Evolutionary conservation across 1,140 invertebrate genomes (phyloP).

Genomic region (Lineus longissimus): DNA sequence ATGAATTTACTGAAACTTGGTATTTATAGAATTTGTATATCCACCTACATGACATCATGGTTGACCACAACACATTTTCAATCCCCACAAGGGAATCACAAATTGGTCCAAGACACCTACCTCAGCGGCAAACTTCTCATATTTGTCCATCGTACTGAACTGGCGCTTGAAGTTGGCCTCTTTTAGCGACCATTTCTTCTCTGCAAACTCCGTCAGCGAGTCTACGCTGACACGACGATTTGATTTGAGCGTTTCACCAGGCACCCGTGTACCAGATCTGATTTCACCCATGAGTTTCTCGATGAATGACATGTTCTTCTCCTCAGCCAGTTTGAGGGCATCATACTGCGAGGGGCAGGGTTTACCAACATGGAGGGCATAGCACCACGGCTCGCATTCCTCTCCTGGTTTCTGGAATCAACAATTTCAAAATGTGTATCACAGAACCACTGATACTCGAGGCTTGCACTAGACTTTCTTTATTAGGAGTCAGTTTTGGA

Average conservation of each 20-base stretch:
- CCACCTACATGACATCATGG: too few species aligned
- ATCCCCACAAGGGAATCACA: too few species aligned
- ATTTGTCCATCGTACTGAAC: too few species aligned
- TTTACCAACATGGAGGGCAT: conserved; percentile 21
- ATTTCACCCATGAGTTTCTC: conserved; percentile 25
- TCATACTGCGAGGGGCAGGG: conserved; percentile 25
- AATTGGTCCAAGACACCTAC: too few species aligned
- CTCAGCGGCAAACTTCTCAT: too few species aligned
- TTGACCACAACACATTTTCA: too few species aligned
- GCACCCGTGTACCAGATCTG: conserved; percentile 18
- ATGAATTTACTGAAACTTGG: too few species aligned
- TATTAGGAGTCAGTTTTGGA: neutral
- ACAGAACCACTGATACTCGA: neutral
- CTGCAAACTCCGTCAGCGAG: too few species aligned
- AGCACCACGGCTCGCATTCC: conserved; percentile 30
- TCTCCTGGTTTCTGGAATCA: conserved; percentile 18
- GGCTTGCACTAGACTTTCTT: neutral
- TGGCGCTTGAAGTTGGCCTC: too few species aligned
- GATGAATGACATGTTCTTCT: conserved; percentile 19
- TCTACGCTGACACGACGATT: too few species aligned
- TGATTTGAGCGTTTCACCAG: conserved; percentile 13
- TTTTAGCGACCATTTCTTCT: too few species aligned
- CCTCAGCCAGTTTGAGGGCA: conserved; percentile 20
- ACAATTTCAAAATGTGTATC: neutral
- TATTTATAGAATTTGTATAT: too few species aligned